Base-by-base conservation (phyloP, 2,797 vertebrate genomes). In the Poeciliopsis presidionis region DNA sequence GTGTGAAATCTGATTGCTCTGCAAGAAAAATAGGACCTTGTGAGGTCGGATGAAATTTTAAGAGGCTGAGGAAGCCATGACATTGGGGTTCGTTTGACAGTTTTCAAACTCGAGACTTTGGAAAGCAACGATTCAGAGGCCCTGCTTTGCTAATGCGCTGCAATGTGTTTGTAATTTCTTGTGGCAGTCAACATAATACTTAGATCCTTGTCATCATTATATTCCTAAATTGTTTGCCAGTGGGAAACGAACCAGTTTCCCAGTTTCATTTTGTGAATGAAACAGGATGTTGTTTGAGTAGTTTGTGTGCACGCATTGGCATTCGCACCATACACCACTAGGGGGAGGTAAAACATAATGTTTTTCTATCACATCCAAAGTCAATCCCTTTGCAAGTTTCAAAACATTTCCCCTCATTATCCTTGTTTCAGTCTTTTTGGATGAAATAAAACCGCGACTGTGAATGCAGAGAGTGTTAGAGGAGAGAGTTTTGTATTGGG, bases 1-100 rank as follows among this genome's bases (percentile, higher is more conserved):
- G 89, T 90, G 87, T 93, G 90, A 93, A 94, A 93, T 93, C 88
- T 87, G 91, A 93, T 93, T 93, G 83, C 88, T 84, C 81, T 43
- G 65, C 89, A 86, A 90, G 91, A 91, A 25, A 53, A 53, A 79
- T 57, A 63, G 85, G 55, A 81, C 76, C 82, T 69, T 63, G 80
- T 83, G 88, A 91, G 87, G 88, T 91, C 59, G 76, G 78, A 74
- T 59, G 36, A 7, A 86, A 85, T 85, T 82, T 82, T 76, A 87
- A 90, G 82, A 45, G 73, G 59, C 81, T 85, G 76, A 73, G 75
- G 82, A 47, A 22, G 46, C 12, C 61, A 51, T 2, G 28, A 22
- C 45, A 4, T 49, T 12, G 13, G 28, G 14, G 25, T 28, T n/a
- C 11, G 25, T 41, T n/a, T 16, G 22, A 41, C 47, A 39, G 14